A percentile compares a stretch with the other conserved stretches of the same genome.
phyloP scores from a whole-genome alignment of 2,113 vertebrate species.

The Hippocampus mohnikei region DNA sequence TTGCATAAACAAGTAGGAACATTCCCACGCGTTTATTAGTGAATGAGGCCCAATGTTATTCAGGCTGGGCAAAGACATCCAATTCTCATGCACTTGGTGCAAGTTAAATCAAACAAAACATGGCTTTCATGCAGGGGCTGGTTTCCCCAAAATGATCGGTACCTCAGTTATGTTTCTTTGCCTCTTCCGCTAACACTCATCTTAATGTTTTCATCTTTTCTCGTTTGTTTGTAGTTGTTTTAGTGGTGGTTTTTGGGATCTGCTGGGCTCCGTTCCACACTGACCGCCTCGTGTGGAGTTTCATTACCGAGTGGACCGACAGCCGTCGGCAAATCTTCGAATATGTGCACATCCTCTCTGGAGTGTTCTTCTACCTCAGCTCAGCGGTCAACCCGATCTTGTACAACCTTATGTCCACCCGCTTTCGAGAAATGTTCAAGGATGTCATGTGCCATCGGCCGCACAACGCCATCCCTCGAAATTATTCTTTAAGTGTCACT shows the following conservation, averaged over 20 bases:
- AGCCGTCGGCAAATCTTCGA: conserved; percentile 75
- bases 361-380: conserved; percentile 90
- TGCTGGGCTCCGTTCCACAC: conserved; percentile 95
- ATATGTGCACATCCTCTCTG: conserved; percentile 83
- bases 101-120: too few species aligned
- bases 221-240: conserved; percentile 71
- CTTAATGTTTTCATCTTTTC: not conserved
- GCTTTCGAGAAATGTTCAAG: conserved; percentile 89
- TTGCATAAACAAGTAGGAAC: too few species aligned
- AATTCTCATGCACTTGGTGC: too few species aligned
- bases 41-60: too few species aligned
- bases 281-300: conserved; percentile 92
- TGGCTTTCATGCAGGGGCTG: too few species aligned
- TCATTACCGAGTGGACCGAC: conserved; percentile 77
- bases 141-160: too few species aligned
- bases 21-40: too few species aligned
- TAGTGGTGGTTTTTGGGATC: conserved; percentile 89
- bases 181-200: too few species aligned
- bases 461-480: conserved; percentile 22
- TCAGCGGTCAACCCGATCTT: conserved; percentile 86
- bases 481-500: conserved; percentile 75
- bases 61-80: too few species aligned
- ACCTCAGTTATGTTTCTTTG: too few species aligned
- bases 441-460: conserved; percentile 78
- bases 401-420: conserved; percentile 92